These are phyloP conservation scores for Falco cherrug DNA, from an alignment of 2,797 vertebrate species.

Conservation along the genomic window DNA sequence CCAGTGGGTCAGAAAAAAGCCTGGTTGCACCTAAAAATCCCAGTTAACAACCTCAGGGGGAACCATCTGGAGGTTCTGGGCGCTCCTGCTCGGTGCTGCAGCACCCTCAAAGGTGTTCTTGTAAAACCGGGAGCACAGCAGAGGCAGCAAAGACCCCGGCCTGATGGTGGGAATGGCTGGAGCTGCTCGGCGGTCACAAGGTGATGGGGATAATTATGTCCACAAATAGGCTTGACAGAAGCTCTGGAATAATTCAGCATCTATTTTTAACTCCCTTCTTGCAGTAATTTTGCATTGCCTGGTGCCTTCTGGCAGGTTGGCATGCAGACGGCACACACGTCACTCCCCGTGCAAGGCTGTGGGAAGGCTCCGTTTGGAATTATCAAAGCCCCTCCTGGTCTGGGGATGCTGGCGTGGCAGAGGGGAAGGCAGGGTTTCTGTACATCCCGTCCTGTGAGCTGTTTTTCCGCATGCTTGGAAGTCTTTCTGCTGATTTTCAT, in stretches of 20 bases:
- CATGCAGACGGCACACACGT: accelerated
- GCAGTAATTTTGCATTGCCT: background rate
- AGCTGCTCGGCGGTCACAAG: background rate
- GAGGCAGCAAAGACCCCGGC: too few relatives aligned
- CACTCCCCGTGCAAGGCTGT: accelerated
- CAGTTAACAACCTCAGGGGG: background rate
- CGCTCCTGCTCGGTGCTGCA: background rate
- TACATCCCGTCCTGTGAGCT: background rate
- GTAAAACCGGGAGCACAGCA: background rate
- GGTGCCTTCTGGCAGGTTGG: accelerated
- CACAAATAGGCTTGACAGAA: background rate
- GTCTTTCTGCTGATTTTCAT: background rate
- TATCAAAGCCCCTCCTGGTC: background rate
- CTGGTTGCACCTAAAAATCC: background rate
- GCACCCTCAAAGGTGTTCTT: background rate
- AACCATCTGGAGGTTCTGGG: accelerated
- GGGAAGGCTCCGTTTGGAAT: background rate
- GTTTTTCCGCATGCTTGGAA: background rate
- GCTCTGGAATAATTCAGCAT: background rate
- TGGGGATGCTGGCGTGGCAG: background rate
- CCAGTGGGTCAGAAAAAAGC: background rate
- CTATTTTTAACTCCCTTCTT: constrained; percentile 6
- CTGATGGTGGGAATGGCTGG: background rate
- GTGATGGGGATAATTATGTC: background rate
- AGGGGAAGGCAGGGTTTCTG: background rate